A percentile compares a stretch with the other conserved stretches of the same genome.
These are phyloP conservation scores for Marmota monax DNA, from an alignment of 2,113 vertebrate species.

Conservation along the genomic window DNA sequence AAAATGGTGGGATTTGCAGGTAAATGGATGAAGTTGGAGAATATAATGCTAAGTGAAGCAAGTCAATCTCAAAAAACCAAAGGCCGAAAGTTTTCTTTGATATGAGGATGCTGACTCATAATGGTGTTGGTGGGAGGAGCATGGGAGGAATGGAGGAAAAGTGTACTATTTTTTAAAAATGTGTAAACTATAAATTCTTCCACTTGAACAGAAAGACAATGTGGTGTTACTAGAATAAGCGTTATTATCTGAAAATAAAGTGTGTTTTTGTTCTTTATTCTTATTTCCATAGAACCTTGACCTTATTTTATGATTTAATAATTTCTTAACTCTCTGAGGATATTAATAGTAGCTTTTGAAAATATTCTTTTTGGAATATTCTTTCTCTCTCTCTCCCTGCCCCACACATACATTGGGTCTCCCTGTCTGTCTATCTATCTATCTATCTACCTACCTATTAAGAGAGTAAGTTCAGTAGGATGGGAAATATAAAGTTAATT, in stretches of 20 bases:
- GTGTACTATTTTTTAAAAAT: background rate
- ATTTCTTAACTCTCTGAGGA: constrained; percentile 12
- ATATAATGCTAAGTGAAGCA: too few relatives aligned
- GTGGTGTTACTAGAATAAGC: background rate
- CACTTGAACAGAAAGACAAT: background rate
- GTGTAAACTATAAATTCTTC: background rate
- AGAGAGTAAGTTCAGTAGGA: background rate
- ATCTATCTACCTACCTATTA: background rate
- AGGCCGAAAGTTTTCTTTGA: too few relatives aligned
- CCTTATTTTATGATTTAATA: constrained; percentile 9
- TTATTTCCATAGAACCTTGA: constrained; percentile 20
- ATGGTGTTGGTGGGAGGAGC: too few relatives aligned
- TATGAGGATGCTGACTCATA: too few relatives aligned
- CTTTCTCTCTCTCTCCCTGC: background rate
- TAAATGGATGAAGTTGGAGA: too few relatives aligned
- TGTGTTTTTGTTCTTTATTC: constrained; percentile 11
- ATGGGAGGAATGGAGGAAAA: too few relatives aligned
- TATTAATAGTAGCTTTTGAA: constrained; percentile 31
- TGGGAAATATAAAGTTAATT: background rate
- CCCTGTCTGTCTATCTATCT: background rate
- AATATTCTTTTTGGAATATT: background rate
- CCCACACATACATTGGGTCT: background rate
- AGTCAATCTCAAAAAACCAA: too few relatives aligned
- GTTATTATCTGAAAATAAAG: background rate
- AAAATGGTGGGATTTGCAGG: too few relatives aligned